These are phyloP conservation scores for Agonum fuliginosum DNA, from an alignment of 2,888 invertebrate species.

Conservation along the genomic window DNA sequence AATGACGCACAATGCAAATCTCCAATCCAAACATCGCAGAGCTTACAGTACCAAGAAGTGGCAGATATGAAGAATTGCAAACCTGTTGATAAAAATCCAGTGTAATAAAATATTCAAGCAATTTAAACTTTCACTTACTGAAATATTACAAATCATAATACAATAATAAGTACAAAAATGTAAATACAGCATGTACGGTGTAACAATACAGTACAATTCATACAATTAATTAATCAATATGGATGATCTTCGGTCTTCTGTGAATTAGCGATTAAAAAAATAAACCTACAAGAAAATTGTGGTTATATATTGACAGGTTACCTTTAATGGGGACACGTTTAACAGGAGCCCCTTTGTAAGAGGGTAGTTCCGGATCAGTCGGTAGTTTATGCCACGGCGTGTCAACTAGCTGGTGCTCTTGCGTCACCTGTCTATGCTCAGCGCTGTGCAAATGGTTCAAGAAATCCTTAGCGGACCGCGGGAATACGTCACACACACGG, in stretches of 20 bases:
- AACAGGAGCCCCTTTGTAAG: slow-evolving; percentile 81
- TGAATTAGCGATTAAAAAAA: slow-evolving; percentile 26
- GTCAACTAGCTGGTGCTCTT: slow-evolving; percentile 79
- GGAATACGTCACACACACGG: slow-evolving; percentile 89
- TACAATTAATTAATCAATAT: background rate
- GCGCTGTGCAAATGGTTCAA: slow-evolving; percentile 88
- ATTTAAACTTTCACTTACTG: slow-evolving; percentile 23
- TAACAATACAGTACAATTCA: slow-evolving; percentile 19
- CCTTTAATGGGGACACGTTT: slow-evolving; percentile 90
- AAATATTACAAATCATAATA: slow-evolving; percentile 45
- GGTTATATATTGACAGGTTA: slow-evolving; percentile 67
- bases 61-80: slow-evolving; percentile 91
- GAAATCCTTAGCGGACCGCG: slow-evolving; percentile 89
- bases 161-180: slow-evolving; percentile 47
- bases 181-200: slow-evolving; percentile 23
- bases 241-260: slow-evolving; percentile 26
- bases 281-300: slow-evolving; percentile 48
- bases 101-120: slow-evolving; percentile 15
- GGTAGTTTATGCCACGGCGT: slow-evolving; percentile 85
- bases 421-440: slow-evolving; percentile 80
- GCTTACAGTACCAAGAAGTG: slow-evolving; percentile 92
- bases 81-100: slow-evolving; percentile 48
- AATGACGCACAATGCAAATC: slow-evolving; percentile 91
- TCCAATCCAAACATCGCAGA: slow-evolving; percentile 91
- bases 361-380: slow-evolving; percentile 80